phyloP scores from a whole-genome alignment of 2,797 vertebrate species.

The Scleropages formosus region DNA sequence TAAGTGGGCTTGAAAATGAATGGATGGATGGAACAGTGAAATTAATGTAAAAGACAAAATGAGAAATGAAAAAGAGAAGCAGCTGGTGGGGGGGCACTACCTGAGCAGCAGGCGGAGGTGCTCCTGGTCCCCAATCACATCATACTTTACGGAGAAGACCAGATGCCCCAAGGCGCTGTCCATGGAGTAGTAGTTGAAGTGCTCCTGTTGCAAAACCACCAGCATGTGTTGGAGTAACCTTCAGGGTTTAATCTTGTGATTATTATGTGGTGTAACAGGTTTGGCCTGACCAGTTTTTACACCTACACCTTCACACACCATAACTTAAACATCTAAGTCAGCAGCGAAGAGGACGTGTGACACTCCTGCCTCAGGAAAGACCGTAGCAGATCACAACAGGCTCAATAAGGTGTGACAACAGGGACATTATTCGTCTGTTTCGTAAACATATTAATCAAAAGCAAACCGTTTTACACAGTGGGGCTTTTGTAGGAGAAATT shows the following conservation, averaged over 20 bases:
- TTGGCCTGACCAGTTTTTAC: background rate
- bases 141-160: slow-evolving; percentile 86
- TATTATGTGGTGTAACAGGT: background rate
- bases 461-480: too few relatives aligned
- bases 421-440: too few relatives aligned
- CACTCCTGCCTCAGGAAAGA: slow-evolving; percentile 13
- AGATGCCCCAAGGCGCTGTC: slow-evolving; percentile 78
- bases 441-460: too few relatives aligned
- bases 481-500: too few relatives aligned
- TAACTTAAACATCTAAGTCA: background rate
- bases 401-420: too few relatives aligned
- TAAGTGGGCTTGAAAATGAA: slow-evolving; percentile 24
- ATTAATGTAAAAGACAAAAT: slow-evolving; percentile 23
- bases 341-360: background rate
- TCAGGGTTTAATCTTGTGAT: background rate
- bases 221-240: background rate
- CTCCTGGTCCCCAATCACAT: slow-evolving; percentile 81
- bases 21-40: background rate
- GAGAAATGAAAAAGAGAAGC: background rate
- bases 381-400: too few relatives aligned
- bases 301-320: background rate
- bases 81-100: slow-evolving; percentile 50
- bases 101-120: slow-evolving; percentile 82
- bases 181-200: slow-evolving; percentile 87
- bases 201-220: slow-evolving; percentile 68